These are phyloP conservation scores for Schizotus pectinicornis DNA, from an alignment of 2,888 invertebrate species.

Conservation along the genomic window DNA sequence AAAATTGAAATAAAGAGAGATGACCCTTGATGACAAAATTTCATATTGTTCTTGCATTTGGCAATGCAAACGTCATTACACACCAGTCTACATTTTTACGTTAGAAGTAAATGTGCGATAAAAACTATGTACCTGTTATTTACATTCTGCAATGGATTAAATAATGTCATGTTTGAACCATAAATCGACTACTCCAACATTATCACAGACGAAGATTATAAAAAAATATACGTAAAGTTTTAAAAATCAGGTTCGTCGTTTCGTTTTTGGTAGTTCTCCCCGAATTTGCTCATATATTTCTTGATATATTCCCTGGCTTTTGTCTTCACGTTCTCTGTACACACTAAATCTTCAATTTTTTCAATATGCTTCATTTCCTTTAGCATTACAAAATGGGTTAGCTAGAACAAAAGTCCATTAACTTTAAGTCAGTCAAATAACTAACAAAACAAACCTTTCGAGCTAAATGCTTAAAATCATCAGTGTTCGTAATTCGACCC, in stretches of 20 bases:
- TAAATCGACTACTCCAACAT: background rate
- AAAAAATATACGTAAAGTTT: conserved; percentile 12
- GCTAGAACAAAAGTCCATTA: conserved; percentile 62
- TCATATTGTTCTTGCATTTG: too few relatives aligned
- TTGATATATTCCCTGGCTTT: conserved; percentile 95
- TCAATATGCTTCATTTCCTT: conserved; percentile 94
- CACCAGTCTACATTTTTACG: too few relatives aligned
- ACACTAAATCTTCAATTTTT: conserved; percentile 82
- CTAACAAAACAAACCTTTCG: conserved; percentile 73
- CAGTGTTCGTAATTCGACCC: conserved; percentile 85
- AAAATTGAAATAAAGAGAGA: too few relatives aligned
- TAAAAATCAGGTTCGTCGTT: conserved; percentile 64
- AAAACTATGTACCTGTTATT: too few relatives aligned
- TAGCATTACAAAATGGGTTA: conserved; percentile 93
- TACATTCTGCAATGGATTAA: too few relatives aligned
- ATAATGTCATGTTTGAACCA: too few relatives aligned
- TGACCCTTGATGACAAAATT: too few relatives aligned
- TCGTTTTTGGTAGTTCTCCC: conserved; percentile 75
- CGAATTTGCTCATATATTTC: conserved; percentile 96
- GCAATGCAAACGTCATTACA: too few relatives aligned
- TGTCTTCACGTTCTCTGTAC: conserved; percentile 89
- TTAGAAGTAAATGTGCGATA: too few relatives aligned
- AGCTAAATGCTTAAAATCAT: conserved; percentile 94
- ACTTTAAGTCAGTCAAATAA: background rate
- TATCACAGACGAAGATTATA: conserved; percentile 32